Conservation (phyloP, 2,113 vertebrate genomes). For the Odobenus rosmarus region DNA sequence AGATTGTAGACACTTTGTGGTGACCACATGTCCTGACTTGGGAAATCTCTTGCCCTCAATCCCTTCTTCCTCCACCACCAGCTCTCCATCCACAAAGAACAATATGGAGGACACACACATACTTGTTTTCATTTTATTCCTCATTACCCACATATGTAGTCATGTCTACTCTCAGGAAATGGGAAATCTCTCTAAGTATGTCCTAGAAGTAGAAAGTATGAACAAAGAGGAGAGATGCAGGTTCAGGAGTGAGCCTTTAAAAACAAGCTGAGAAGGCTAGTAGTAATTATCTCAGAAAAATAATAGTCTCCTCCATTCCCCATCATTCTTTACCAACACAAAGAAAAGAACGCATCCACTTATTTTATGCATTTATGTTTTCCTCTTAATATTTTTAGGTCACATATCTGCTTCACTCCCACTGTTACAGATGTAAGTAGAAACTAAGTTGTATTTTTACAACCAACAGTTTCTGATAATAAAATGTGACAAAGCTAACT, state of each 20-base stretch:
- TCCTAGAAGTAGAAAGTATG: not conserved
- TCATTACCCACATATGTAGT: not conserved
- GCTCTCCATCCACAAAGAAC: not conserved
- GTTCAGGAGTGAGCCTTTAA: not conserved
- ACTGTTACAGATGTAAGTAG: not conserved
- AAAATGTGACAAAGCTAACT: constrained; percentile 25
- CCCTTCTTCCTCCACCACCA: too few species aligned
- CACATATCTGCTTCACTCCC: not conserved
- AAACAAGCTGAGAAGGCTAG: not conserved
- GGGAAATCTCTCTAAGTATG: not conserved
- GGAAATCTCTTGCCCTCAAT: not conserved
- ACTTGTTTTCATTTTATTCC: not conserved
- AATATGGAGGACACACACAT: not conserved
- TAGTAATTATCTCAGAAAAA: constrained; percentile 4
- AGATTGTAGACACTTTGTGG: not conserved
- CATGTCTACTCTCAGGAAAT: not conserved
- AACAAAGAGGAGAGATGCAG: not conserved
- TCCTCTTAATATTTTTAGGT: not conserved
- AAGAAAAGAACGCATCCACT: not conserved
- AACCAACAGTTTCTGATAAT: constrained; percentile 33
- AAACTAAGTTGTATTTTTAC: constrained; percentile 53
- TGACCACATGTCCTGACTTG: not conserved
- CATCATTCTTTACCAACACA: not conserved
- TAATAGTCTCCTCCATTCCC: not conserved
- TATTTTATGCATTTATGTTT: not conserved